Conservation (phyloP, 2,888 invertebrate species). For the Buathra laborator region DNA sequence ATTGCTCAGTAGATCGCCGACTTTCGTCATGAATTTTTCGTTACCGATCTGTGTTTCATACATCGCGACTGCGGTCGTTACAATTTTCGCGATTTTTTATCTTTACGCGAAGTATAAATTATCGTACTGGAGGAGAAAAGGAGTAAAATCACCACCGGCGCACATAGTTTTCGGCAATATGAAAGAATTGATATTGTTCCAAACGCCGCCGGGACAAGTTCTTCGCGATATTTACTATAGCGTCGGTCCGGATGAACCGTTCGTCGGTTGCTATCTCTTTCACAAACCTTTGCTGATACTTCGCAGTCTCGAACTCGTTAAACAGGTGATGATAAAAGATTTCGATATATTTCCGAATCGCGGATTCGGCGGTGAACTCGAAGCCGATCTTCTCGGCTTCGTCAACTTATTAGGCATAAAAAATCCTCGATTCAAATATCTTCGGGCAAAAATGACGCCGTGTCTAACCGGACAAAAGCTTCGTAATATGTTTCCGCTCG, state of each 20-base stretch:
- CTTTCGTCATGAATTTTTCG: not conserved
- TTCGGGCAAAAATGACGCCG: constrained; percentile 82
- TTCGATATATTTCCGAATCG: constrained; percentile 85
- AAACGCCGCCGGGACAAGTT: constrained; percentile 74
- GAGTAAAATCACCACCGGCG: constrained; percentile 73
- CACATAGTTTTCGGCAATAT: constrained; percentile 78
- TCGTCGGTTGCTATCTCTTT: constrained; percentile 85
- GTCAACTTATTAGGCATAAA: constrained; percentile 83
- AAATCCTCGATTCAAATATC: constrained; percentile 86
- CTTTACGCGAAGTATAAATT: constrained; percentile 75
- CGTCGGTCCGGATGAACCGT: constrained; percentile 75
- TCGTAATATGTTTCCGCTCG: constrained; percentile 76
- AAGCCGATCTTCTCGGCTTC: constrained; percentile 81
- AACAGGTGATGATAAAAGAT: constrained; percentile 85
- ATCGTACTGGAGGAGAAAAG: constrained; percentile 77
- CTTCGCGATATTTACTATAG: constrained; percentile 76
- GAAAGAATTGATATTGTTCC: constrained; percentile 73
- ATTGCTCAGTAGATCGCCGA: not conserved
- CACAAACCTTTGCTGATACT: constrained; percentile 85
- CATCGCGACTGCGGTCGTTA: constrained; percentile 9
- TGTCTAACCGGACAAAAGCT: constrained; percentile 78
- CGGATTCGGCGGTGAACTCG: constrained; percentile 80
- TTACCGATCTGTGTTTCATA: not conserved
- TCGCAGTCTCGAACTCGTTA: constrained; percentile 84
- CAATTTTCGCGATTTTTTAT: constrained; percentile 63